Evolutionary conservation across 2,888 invertebrate species (phyloP).

Genomic region (Drosophila falleni): DNA sequence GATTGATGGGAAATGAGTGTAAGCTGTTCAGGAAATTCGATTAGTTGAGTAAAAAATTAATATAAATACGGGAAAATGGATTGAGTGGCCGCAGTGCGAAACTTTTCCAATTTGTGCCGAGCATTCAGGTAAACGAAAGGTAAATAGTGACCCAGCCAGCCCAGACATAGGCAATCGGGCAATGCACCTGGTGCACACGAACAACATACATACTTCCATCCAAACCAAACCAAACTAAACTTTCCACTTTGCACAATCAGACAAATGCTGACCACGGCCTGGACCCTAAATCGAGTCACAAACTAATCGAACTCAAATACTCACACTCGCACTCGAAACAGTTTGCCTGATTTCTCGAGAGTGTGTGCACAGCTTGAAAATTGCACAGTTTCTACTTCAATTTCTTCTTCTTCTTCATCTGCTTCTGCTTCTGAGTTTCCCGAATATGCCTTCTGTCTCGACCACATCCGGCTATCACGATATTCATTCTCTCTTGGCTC

Average conservation of each 20-base stretch:
- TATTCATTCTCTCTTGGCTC: neutral
- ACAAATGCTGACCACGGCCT: slow-evolving; percentile 49
- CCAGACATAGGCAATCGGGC: slow-evolving; percentile 41
- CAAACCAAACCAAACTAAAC: slow-evolving; percentile 21
- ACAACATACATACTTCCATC: slow-evolving; percentile 15
- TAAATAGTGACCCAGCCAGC: slow-evolving; percentile 23
- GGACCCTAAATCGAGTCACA: slow-evolving; percentile 46
- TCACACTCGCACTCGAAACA: slow-evolving; percentile 38
- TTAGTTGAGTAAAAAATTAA: slow-evolving; percentile 56
- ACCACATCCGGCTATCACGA: slow-evolving; percentile 13
- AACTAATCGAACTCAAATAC: slow-evolving; percentile 73
- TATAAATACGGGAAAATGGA: slow-evolving; percentile 47
- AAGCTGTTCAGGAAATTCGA: slow-evolving; percentile 38
- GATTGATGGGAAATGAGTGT: slow-evolving; percentile 56
- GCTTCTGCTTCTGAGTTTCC: neutral
- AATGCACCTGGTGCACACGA: slow-evolving; percentile 35
- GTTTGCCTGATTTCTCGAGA: slow-evolving; percentile 76
- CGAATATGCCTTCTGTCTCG: slow-evolving; percentile 31
- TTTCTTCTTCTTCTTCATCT: neutral
- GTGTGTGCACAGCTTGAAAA: slow-evolving; percentile 61
- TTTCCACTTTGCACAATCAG: slow-evolving; percentile 41
- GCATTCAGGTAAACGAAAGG: slow-evolving; percentile 34
- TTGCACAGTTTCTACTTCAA: slow-evolving; percentile 53
- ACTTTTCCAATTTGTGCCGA: slow-evolving; percentile 74
- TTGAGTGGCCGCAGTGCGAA: slow-evolving; percentile 48